A percentile compares a stretch with the other conserved stretches of the same genome.
These are phyloP conservation scores for Pseudorhiza aurosa DNA, from an alignment of 30 jellyfish, hydroid and myxozoan genomes.

Conservation along the genomic window DNA sequence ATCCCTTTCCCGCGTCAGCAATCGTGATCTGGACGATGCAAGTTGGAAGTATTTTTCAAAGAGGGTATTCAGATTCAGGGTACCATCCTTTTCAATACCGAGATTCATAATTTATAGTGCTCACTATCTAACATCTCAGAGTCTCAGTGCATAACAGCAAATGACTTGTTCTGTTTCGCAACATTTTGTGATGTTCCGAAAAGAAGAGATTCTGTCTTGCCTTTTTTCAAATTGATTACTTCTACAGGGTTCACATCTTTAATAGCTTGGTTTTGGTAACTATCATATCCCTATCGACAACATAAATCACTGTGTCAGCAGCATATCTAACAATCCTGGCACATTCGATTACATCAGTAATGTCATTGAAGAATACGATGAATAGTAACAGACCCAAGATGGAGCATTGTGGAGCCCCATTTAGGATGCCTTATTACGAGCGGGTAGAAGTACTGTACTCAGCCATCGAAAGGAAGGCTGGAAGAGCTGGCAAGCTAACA, in stretches of 20 bases:
- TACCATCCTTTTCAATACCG: slow-evolving; percentile 21
- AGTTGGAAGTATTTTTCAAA: slow-evolving; percentile 46
- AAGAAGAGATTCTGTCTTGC: slow-evolving; percentile 30
- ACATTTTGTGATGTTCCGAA: slow-evolving; percentile 49
- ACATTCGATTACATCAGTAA: slow-evolving; percentile 31
- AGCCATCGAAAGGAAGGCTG: too few relatives aligned
- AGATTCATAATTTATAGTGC: too few relatives aligned
- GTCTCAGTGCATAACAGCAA: slow-evolving; percentile 26
- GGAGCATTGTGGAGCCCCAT: slow-evolving; percentile 23
- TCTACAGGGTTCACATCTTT: slow-evolving; percentile 33
- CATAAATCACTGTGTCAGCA: slow-evolving; percentile 63
- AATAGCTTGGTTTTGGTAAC: slow-evolving; percentile 48
- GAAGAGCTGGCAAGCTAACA: too few relatives aligned
- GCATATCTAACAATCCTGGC: slow-evolving; percentile 67
- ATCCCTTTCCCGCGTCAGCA: slow-evolving; percentile 2
- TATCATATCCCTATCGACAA: slow-evolving; percentile 51
- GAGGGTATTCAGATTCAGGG: slow-evolving; percentile 45
- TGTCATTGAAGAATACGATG: slow-evolving; percentile 33
- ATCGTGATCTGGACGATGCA: slow-evolving; percentile 17
- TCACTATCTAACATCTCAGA: slow-evolving; percentile 10
- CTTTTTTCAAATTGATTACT: slow-evolving; percentile 49
- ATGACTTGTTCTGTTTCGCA: slow-evolving; percentile 28
- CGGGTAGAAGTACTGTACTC: too few relatives aligned
- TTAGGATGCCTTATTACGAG: slow-evolving; percentile 20
- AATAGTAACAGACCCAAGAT: slow-evolving; percentile 62